A percentile compares a stretch with the other conserved stretches of the same genome.
These are phyloP conservation scores for Micropoecilia bifurca DNA, from an alignment of 2,797 vertebrate species.

Conservation along the genomic window DNA sequence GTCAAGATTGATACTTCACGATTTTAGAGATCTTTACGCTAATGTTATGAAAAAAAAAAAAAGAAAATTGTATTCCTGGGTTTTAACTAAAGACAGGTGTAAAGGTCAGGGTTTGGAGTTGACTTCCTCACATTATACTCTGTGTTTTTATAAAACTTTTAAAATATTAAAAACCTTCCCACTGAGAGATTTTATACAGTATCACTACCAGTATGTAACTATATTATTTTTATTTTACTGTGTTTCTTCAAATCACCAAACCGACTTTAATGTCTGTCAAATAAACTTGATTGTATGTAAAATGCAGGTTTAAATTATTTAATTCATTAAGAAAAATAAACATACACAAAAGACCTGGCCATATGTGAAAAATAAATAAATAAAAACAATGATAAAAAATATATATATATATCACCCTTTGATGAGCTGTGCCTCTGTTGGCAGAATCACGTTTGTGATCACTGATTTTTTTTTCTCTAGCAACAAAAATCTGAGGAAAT, in stretches of 20 bases:
- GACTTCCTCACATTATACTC: neutral
- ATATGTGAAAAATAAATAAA: neutral
- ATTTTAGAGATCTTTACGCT: conserved; percentile 18
- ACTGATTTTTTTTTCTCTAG: neutral
- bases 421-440: neutral
- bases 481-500: neutral
- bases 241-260: neutral
- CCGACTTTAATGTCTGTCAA: neutral
- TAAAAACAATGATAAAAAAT: too few relatives aligned
- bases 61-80: neutral
- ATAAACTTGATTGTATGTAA: neutral
- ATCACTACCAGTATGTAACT: neutral
- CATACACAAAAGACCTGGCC: neutral
- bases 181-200: neutral
- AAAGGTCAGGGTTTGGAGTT: neutral
- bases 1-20: conserved; percentile 17
- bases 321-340: neutral
- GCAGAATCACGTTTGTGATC: neutral
- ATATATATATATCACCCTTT: too few relatives aligned
- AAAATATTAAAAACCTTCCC: neutral
- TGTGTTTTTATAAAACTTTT: neutral
- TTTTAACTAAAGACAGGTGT: neutral
- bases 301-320: neutral
- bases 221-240: neutral
- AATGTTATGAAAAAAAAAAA: neutral